Percentiles rank a stretch among this genome's conserved stretches.
phyloP scores from a whole-genome alignment of 37 sponge, comb jelly and placozoan species.

The Hexactinellida sp. region DNA sequence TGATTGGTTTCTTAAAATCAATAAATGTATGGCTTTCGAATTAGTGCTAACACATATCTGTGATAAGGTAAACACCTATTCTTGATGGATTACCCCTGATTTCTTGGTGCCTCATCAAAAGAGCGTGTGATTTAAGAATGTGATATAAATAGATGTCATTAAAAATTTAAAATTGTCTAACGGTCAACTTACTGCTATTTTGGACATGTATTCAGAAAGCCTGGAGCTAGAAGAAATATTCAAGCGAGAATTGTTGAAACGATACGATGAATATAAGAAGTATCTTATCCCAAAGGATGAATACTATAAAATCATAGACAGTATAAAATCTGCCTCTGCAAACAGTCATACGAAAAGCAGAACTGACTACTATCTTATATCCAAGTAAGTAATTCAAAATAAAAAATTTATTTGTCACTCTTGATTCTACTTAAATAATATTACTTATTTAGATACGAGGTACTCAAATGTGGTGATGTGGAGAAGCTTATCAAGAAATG shows the following conservation, averaged over 20 bases:
- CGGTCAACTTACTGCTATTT: neutral
- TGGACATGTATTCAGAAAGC: conserved; percentile 8
- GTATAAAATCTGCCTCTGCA: neutral
- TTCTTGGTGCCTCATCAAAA: neutral
- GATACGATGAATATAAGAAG: neutral
- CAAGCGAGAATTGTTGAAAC: neutral
- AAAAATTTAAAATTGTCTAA: neutral
- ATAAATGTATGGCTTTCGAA: too few species aligned
- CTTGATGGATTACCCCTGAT: neutral
- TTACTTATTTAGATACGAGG: neutral
- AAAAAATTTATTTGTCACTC: neutral
- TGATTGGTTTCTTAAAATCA: too few species aligned
- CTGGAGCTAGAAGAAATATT: conserved; percentile 10
- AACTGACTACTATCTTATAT: neutral
- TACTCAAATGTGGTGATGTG: conserved; percentile 6
- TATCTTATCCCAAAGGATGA: neutral
- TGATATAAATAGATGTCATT: conserved; percentile 10
- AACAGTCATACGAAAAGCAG: neutral
- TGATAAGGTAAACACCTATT: conserved; percentile 11
- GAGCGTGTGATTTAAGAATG: neutral
- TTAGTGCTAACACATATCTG: too few species aligned
- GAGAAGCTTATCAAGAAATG: conserved; percentile 7
- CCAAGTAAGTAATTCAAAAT: neutral
- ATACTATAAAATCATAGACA: conserved; percentile 17
- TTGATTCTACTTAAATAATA: neutral